Evolutionary conservation across 2,797 vertebrate genomes (phyloP), one percentile per base, ranked within the genome.

Genomic region (Potorous gilbertii): DNA sequence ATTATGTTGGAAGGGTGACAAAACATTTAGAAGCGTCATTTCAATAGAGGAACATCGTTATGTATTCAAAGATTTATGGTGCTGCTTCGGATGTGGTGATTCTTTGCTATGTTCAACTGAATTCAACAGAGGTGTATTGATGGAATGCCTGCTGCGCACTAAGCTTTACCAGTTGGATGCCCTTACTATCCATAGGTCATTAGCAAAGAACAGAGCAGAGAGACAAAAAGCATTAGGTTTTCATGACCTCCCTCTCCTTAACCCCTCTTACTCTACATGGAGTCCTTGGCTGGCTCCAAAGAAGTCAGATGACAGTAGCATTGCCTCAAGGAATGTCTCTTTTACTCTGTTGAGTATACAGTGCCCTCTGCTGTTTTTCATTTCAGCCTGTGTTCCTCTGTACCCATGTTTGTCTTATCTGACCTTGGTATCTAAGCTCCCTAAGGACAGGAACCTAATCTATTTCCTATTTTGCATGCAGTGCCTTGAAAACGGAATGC

Each of bases 131-230:
- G 8, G 0, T 40, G 8, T 81, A 81, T 89, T 89, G 95, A 95
- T 34, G 40, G 56, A 93, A 16, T 50, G 14, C 21, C 13, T 27
- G 18, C 66, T 81, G n/a, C 21, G 18, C n/a, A 24, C 66, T 46
- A 40, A 81, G n/a, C 21, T 46, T 46, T 81, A 40, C 66, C 14
- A 46, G 6, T 40, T 92, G 74, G 56, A 90, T 87, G 28, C 27
- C 54, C 27, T 89, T 96, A 93, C 92, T 46, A 62, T 96, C 95
- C 55, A 95, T 95, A 96, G 96, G 92, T 95, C 93, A 95, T 97
- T 94, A 97, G 27, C 50, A 90, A 57, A 74, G 93, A 55, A 46
- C 89, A 52, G n/a, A 54, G 56, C 94, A 94, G 90, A 95, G 52
- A 31, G 28, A 92, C 50, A 10, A 18, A 92, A 55, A 46, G 55